Evolutionary conservation across 1,140 invertebrate genomes (phyloP).

Genomic region (Drosophila subobscura): DNA sequence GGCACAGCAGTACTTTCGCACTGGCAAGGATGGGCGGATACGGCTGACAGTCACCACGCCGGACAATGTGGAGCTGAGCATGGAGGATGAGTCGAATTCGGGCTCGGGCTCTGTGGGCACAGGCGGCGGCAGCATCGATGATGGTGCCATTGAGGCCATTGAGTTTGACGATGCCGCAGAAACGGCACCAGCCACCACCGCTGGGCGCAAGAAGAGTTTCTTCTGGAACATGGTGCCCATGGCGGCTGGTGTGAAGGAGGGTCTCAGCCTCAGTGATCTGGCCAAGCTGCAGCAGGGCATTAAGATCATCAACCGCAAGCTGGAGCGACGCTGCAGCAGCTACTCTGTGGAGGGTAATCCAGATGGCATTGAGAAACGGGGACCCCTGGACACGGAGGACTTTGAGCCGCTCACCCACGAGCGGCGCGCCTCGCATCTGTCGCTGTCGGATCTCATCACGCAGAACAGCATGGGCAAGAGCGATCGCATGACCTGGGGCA

Average conservation of each 20-base stretch:
- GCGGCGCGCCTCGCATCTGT: constrained; percentile 59
- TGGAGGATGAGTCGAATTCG: constrained; percentile 73
- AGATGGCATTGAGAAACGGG: constrained; percentile 8
- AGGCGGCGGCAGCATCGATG: constrained; percentile 56
- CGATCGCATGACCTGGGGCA: constrained; percentile 82
- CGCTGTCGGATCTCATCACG: constrained; percentile 80
- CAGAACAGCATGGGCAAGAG: constrained; percentile 82
- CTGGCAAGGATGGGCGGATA: constrained; percentile 68
- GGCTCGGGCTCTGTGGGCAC: constrained; percentile 47
- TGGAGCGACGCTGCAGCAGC: constrained; percentile 66
- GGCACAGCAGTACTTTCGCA: constrained; percentile 53
- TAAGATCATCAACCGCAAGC: constrained; percentile 64
- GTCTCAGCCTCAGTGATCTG: constrained; percentile 70
- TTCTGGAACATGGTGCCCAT: constrained; percentile 77
- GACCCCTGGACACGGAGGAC: constrained; percentile 7
- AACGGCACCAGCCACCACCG: constrained; percentile 4
- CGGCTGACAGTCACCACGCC: constrained; percentile 77
- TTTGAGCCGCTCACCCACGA: constrained; percentile 36
- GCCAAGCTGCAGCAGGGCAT: constrained; percentile 69
- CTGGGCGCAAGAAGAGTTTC: constrained; percentile 61
- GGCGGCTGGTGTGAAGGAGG: constrained; percentile 67
- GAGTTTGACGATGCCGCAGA: constrained; percentile 60
- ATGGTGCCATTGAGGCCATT: constrained; percentile 76
- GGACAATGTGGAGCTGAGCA: constrained; percentile 74
- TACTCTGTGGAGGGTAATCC: constrained; percentile 56